Base-by-base conservation (phyloP, 2,797 vertebrate genomes). In the Pipistrellus pygmaeus region DNA sequence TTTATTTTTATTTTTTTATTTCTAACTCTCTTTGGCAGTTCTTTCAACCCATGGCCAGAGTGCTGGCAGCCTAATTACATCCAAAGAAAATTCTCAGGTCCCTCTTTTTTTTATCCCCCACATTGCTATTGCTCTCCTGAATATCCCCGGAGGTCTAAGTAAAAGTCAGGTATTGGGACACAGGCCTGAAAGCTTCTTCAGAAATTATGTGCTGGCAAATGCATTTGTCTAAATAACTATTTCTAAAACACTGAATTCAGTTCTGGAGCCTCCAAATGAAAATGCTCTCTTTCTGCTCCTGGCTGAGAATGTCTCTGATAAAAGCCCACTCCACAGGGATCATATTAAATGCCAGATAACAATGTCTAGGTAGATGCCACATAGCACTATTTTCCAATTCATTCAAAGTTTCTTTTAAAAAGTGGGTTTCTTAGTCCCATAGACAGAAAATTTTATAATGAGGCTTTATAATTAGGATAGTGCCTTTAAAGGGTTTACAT, bases 141-240 rank as follows among this genome's bases (percentile, higher is more conserved):
- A 32, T 66, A 44, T 88, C 6, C 35, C 53, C 32, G 3, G 30
- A 78, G 11, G 75, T 83, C 66, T 81, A 76, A 83, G 78, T 46
- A 80, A 85, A 92, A 53, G 17, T 72, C 64, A 30, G 23, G 25
- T 94, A 92, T 86, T 76, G n/a, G 71, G 85, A 77, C 48, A 27
- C 27, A 53, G 53, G 11, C 76, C 87, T 86, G 71, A 96, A 96
- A 96, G 55, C 83, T 77, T 95, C 69, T 73, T 96, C n/a, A 32
- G 77, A 95, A 90, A 86, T 92, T 66, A 90, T 76, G 68, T 78
- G 25, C 72, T 76, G 32, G 82, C 30, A 87, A 90, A 89, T 93
- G 68, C 62, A 48, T 77, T 82, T 83, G 81, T 77, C 66, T 89
- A 1, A 62, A 62, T 78, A 78, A 90, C 71, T 82, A 46, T 92